A percentile compares a stretch with the other conserved stretches of the same genome.
These are phyloP conservation scores for Miltochrista miniata DNA, from an alignment of 2,888 invertebrate species.

Conservation along the genomic window DNA sequence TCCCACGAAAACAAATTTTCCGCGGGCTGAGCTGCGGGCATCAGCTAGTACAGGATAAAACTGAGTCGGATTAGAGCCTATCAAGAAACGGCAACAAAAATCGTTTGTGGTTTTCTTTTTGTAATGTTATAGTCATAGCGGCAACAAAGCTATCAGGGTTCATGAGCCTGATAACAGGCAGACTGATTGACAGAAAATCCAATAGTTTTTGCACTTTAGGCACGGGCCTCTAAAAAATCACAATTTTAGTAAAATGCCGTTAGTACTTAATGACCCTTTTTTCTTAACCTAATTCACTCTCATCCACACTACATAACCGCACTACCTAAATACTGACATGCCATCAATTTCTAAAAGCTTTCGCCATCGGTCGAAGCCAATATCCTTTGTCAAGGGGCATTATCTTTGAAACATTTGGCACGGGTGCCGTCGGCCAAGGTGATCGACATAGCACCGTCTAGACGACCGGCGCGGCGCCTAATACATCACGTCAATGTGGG, in stretches of 20 bases:
- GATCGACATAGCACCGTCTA: constrained; percentile 30
- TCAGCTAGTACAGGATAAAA: too few species aligned
- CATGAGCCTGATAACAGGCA: too few species aligned
- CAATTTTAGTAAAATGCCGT: neutral
- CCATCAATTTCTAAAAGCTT: constrained; percentile 14
- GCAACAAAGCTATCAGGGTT: too few species aligned
- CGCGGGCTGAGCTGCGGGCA: too few species aligned
- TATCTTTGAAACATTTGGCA: constrained; percentile 23
- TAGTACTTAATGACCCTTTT: neutral
- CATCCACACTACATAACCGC: neutral
- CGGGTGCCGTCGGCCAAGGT: constrained; percentile 27
- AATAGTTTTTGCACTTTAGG: too few species aligned
- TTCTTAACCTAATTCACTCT: neutral
- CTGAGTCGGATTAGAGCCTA: too few species aligned
- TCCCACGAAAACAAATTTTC: too few species aligned
- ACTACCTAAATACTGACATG: constrained; percentile 3
- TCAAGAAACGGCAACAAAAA: too few species aligned
- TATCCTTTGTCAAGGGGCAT: constrained; percentile 21
- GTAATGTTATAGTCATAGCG: too few species aligned
- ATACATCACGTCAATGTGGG: constrained; percentile 16
- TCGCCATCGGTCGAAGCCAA: constrained; percentile 8
- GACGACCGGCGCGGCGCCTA: constrained; percentile 38
- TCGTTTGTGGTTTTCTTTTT: too few species aligned
- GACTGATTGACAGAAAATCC: too few species aligned
- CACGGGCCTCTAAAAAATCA: too few species aligned